Evolutionary conservation across 2,113 vertebrate genomes (phyloP), one percentile per base, ranked within the genome.

Genomic region (Hydrochoerus hydrochaeris): DNA sequence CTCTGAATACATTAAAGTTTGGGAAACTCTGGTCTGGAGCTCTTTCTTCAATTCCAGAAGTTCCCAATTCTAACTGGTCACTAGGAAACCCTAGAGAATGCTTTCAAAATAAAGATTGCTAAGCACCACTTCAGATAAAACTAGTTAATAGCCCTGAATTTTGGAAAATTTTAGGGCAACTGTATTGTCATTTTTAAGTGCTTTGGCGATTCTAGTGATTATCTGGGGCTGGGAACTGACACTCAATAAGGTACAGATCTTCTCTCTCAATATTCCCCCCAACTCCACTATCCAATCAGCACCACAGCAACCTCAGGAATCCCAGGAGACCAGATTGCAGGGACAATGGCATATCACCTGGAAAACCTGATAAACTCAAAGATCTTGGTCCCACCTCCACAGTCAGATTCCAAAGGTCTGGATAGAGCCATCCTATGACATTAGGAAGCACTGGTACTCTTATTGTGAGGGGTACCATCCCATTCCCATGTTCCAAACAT

Each of bases 61-160:
- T 49, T 82, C 17, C 19, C 22, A 75, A 46, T 65, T 78, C 44
- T 88, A 85, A 41, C 13, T 84, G 38, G 35, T 46, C 26, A 14
- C 88, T 71, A 77, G 28, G 60, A 73, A n/a, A 32, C 32, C 28
- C 16, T 57, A 30, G 13, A 91, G 80, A 62, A 69, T 52, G 8
- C 77, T 96, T 46, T 84, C 7, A 9, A 95, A 92, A 69, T 86
- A 52, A 86, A 87, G 67, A 81, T 63, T 75, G 49, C 62, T 41
- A 94, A 81, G 19, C 38, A 16, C 63, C 22, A 71, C 3, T 67
- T 69, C 38, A 58, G 5, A 92, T 38, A 22, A 96, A 57, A 52
- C 13, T 49, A 89, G 73, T 28, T 14, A 83, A 62, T 22, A 85
- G 41, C 16, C 20, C 67, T 78, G 7, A 19, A 49, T 11, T 80